Percentiles rank a stretch among this genome's conserved stretches.
phyloP scores from a whole-genome alignment of 1,140 invertebrate species.

The Lineus longissimus region DNA sequence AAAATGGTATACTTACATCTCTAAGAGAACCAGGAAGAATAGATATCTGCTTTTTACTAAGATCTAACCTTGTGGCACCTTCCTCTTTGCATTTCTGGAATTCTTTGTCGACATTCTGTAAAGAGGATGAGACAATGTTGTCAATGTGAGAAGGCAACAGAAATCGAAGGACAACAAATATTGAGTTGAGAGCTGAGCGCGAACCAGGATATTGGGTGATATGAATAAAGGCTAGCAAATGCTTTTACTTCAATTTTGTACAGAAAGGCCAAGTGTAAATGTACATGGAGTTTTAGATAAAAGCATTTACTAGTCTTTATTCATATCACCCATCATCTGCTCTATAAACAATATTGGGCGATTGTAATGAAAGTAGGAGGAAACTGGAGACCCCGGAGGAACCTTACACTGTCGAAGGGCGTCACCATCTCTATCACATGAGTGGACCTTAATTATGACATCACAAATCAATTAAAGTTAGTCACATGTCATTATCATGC shows the following conservation, averaged over 20 bases:
- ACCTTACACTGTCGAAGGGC: no score
- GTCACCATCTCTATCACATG: neutral
- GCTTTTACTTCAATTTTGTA: no score
- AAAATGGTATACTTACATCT: conserved; percentile 66
- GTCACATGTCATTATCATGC: neutral
- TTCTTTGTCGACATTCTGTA: conserved; percentile 88
- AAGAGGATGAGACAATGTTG: conserved; percentile 17
- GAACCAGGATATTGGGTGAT: no score
- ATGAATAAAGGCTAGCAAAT: no score
- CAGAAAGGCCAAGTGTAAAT: no score
- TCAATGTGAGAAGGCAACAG: neutral
- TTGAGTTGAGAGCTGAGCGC: conserved; percentile 1
- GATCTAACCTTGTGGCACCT: conserved; percentile 79
- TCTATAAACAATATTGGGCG: no score
- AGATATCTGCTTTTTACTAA: conserved; percentile 97
- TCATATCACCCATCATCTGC: no score
- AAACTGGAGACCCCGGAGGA: no score
- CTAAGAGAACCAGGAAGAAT: conserved; percentile 82
- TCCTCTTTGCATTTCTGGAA: conserved; percentile 89
- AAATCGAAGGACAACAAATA: no score
- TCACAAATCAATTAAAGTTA: conserved; percentile 3
- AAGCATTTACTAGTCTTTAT: no score
- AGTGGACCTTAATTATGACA: conserved; percentile 9
- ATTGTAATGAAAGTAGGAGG: no score
- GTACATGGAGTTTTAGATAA: no score